Percentiles rank a stretch among this genome's conserved stretches.
Evolutionary conservation across 2,113 vertebrate genomes (phyloP).

Genomic region (Trichomycterus rosablanca): DNA sequence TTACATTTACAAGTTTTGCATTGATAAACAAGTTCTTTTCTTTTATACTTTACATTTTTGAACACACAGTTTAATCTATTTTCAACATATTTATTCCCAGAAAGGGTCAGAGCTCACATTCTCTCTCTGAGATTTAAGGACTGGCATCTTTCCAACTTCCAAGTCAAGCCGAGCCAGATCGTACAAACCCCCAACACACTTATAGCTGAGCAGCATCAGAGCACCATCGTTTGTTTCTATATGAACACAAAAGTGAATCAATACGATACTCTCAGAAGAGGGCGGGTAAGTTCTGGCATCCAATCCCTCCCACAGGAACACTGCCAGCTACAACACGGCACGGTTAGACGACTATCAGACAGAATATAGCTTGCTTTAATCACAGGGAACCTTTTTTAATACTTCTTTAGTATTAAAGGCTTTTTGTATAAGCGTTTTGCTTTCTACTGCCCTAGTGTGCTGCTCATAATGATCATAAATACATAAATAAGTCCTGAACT

Average conservation of each 20-base stretch:
- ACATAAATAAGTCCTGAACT: too few species aligned
- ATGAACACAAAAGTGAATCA: constrained; percentile 7
- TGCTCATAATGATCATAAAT: too few species aligned
- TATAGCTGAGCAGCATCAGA: not conserved
- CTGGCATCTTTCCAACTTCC: not conserved
- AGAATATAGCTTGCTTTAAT: not conserved
- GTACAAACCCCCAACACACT: not conserved
- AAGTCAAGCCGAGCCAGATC: not conserved
- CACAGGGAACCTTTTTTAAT: not conserved
- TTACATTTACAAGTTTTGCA: constrained; percentile 5
- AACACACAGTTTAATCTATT: constrained; percentile 9
- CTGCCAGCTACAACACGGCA: not conserved
- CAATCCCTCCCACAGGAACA: not conserved
- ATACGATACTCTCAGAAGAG: not conserved
- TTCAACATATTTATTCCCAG: constrained; percentile 6
- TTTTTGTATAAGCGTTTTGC: too few species aligned
- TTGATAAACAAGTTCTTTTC: constrained; percentile 8
- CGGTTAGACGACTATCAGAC: not conserved
- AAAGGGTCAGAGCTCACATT: constrained; percentile 1
- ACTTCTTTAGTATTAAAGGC: too few species aligned
- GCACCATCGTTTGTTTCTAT: not conserved
- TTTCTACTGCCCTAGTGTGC: too few species aligned
- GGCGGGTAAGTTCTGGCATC: constrained; percentile 1
- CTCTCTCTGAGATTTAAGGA: constrained; percentile 2
- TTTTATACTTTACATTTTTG: constrained; percentile 9